Evolutionary conservation across 2,113 vertebrate species (phyloP).

Genomic region (Emydura subglobosa): DNA sequence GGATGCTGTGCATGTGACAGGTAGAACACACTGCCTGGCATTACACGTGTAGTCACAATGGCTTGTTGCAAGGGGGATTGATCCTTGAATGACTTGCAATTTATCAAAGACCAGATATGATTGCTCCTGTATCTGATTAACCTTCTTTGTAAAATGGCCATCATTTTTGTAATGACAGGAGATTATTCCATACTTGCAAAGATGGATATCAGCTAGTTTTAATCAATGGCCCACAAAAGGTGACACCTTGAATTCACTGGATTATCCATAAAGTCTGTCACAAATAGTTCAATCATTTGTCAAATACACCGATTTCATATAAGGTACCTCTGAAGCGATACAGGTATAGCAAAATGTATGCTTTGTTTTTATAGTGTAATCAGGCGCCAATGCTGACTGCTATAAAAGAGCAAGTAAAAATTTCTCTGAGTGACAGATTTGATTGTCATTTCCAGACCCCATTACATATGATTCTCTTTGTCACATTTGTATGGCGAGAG

Average conservation of each 20-base stretch:
- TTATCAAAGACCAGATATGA: constrained; percentile 56
- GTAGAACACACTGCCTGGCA: fast-evolving
- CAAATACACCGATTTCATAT: constrained; percentile 26
- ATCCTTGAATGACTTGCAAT: constrained; percentile 57
- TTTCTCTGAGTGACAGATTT: constrained; percentile 23
- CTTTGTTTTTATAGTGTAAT: constrained; percentile 45
- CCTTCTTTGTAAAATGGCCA: constrained; percentile 73
- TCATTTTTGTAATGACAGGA: constrained; percentile 75
- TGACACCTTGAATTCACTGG: constrained; percentile 75
- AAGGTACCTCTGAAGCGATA: constrained; percentile 29
- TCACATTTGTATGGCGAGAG: constrained; percentile 11
- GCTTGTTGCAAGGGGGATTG: not conserved
- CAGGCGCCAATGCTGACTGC: constrained; percentile 25
- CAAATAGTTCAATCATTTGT: constrained; percentile 14
- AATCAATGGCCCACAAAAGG: constrained; percentile 78
- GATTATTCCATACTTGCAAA: constrained; percentile 77
- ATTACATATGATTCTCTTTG: constrained; percentile 43
- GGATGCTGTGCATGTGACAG: fast-evolving
- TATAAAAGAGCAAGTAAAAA: constrained; percentile 14
- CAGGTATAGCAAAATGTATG: not conserved
- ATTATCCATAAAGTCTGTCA: constrained; percentile 76
- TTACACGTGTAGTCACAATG: not conserved
- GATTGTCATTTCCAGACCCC: constrained; percentile 44
- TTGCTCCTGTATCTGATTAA: constrained; percentile 82
- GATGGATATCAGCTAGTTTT: constrained; percentile 80